Percentiles rank a stretch among this genome's conserved stretches.
Evolutionary conservation across 2,113 vertebrate species (phyloP).

Genomic region (Lontra canadensis): DNA sequence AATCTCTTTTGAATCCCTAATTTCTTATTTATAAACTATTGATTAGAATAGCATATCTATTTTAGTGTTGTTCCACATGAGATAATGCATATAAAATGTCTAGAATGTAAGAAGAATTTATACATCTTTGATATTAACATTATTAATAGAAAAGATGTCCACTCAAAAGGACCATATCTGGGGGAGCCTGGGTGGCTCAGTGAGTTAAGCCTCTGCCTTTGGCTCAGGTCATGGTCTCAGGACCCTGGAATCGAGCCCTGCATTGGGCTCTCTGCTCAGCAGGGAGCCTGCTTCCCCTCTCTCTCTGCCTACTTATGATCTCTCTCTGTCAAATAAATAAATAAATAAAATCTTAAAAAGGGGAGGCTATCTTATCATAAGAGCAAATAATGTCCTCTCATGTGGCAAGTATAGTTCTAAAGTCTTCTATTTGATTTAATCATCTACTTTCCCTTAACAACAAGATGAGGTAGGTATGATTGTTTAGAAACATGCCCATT

Average conservation of each 20-base stretch:
- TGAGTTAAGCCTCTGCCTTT: too few relatives aligned
- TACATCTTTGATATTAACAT: background rate
- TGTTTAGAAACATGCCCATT: background rate
- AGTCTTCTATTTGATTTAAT: background rate
- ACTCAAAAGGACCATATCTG: background rate
- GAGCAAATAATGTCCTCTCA: background rate
- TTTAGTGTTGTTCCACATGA: background rate
- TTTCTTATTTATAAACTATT: background rate
- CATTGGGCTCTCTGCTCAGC: too few relatives aligned
- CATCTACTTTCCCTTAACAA: background rate
- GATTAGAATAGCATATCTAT: background rate
- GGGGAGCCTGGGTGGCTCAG: too few relatives aligned
- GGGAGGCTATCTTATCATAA: background rate
- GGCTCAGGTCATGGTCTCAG: too few relatives aligned
- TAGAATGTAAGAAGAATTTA: background rate
- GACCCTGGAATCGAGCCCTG: too few relatives aligned
- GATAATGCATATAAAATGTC: background rate
- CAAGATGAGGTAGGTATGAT: background rate
- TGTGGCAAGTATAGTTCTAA: background rate
- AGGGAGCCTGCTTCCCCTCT: too few relatives aligned
- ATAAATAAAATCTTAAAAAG: too few relatives aligned
- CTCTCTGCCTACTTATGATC: too few relatives aligned
- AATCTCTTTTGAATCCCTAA: background rate
- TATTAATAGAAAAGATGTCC: background rate
- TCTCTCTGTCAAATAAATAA: too few relatives aligned